These are phyloP conservation scores for Capitulum mitella DNA, from an alignment of 2,888 invertebrate species.

Conservation along the genomic window DNA sequence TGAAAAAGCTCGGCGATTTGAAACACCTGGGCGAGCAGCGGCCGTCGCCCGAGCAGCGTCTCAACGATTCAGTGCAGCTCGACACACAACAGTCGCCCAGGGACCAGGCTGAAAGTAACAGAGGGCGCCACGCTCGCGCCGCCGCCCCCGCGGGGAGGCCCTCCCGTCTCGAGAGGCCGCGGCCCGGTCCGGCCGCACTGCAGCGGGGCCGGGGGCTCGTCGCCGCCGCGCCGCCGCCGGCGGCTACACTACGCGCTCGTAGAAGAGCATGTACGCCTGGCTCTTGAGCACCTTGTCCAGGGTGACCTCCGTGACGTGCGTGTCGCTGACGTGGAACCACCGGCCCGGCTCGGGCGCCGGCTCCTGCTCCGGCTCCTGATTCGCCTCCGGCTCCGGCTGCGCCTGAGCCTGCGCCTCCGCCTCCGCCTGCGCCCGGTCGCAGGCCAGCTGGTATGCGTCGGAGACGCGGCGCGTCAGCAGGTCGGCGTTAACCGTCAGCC, in stretches of 20 bases:
- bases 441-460: conserved; percentile 1
- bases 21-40: too few relatives aligned
- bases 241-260: conserved; percentile 64
- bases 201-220: too few relatives aligned
- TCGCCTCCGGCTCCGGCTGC: background rate
- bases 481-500: conserved; percentile 29
- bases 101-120: too few relatives aligned
- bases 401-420: conserved; percentile 6
- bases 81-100: too few relatives aligned
- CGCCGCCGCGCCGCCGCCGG: too few relatives aligned
- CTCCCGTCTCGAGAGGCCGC: too few relatives aligned
- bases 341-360: conserved; percentile 51
- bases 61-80: too few relatives aligned
- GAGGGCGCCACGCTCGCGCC: too few relatives aligned
- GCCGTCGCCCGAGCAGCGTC: too few relatives aligned
- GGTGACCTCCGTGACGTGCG: conserved; percentile 69
- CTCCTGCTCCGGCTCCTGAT: conserved; percentile 17
- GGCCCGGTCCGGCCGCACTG: too few relatives aligned
- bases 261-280: conserved; percentile 93
- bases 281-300: conserved; percentile 64
- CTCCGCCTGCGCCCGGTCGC: background rate
- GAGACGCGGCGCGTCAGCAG: background rate
- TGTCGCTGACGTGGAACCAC: conserved; percentile 94
- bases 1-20: too few relatives aligned
- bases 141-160: too few relatives aligned